These are phyloP conservation scores for Zygaena filipendulae DNA, from an alignment of 2,888 invertebrate genomes.

Conservation along the genomic window DNA sequence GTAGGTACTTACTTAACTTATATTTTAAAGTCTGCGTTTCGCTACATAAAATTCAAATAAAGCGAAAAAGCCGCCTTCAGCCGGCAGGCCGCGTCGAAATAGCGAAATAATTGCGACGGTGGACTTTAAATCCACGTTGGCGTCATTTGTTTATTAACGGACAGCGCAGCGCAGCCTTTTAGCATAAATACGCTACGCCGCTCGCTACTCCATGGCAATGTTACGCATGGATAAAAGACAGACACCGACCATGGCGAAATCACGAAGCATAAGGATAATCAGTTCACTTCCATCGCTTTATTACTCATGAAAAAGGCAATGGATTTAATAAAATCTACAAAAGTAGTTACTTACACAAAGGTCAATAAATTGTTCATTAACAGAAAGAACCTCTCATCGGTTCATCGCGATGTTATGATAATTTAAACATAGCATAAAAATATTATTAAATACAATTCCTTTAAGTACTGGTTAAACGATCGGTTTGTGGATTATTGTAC, in stretches of 20 bases:
- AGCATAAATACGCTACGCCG: constrained; percentile 50
- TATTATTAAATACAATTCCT: constrained; percentile 28
- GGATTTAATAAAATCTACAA: too few relatives aligned
- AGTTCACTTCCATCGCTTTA: too few relatives aligned
- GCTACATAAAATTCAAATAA: constrained; percentile 41
- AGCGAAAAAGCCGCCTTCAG: constrained; percentile 38
- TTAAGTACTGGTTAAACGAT: constrained; percentile 28
- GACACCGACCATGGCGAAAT: too few relatives aligned
- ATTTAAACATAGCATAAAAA: constrained; percentile 21
- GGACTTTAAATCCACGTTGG: constrained; percentile 42
- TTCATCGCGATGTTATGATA: constrained; percentile 27
- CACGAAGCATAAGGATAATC: constrained; percentile 19
- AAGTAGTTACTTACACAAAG: too few relatives aligned
- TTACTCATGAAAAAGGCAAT: too few relatives aligned
- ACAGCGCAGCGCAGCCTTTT: constrained; percentile 40
- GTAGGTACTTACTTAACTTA: too few relatives aligned
- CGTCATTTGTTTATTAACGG: constrained; percentile 62
- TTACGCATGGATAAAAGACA: too few relatives aligned
- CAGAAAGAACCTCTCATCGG: constrained; percentile 17
- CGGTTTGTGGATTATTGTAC: constrained; percentile 31
- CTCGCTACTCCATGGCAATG: too few relatives aligned
- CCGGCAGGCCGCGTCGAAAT: constrained; percentile 36
- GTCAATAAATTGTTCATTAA: too few relatives aligned
- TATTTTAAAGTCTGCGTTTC: constrained; percentile 15
- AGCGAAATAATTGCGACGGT: constrained; percentile 55